These are phyloP conservation scores for Chymomyza amoena DNA, from an alignment of 2,888 invertebrate genomes.

Conservation along the genomic window DNA sequence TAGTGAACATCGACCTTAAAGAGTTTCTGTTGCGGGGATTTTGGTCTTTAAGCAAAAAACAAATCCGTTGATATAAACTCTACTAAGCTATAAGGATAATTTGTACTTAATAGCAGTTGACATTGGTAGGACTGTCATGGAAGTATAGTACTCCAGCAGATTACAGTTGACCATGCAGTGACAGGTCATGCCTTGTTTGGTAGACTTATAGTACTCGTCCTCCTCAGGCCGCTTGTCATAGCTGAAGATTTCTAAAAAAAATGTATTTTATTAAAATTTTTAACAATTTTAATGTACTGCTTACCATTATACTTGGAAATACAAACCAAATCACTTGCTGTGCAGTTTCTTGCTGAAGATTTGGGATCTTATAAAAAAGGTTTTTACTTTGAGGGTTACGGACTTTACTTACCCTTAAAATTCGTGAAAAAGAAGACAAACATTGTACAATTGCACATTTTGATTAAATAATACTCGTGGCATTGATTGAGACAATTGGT, in stretches of 20 bases:
- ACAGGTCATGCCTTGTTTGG: constrained; percentile 75
- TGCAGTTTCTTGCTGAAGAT: constrained; percentile 47
- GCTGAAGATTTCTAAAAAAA: constrained; percentile 63
- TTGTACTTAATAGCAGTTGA: neutral
- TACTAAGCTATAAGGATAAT: neutral
- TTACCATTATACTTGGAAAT: constrained; percentile 68
- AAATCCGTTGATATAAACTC: neutral
- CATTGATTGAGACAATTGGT: constrained; percentile 74
- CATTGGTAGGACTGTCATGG: constrained; percentile 59
- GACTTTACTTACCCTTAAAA: constrained; percentile 44
- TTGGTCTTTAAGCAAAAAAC: constrained; percentile 25
- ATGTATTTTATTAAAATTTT: neutral
- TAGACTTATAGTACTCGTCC: constrained; percentile 64
- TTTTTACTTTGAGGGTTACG: neutral
- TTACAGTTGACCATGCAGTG: constrained; percentile 73
- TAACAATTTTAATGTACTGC: constrained; percentile 5
- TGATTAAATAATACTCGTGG: constrained; percentile 70
- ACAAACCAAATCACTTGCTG: constrained; percentile 67
- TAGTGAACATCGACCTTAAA: constrained; percentile 78
- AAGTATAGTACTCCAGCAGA: constrained; percentile 67
- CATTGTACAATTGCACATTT: constrained; percentile 74
- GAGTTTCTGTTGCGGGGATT: constrained; percentile 33
- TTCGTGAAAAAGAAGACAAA: constrained; percentile 66
- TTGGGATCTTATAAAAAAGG: neutral
- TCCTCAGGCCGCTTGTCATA: constrained; percentile 72